Base-by-base conservation (phyloP, 2,888 invertebrate genomes). In the Phoronis australis region DNA sequence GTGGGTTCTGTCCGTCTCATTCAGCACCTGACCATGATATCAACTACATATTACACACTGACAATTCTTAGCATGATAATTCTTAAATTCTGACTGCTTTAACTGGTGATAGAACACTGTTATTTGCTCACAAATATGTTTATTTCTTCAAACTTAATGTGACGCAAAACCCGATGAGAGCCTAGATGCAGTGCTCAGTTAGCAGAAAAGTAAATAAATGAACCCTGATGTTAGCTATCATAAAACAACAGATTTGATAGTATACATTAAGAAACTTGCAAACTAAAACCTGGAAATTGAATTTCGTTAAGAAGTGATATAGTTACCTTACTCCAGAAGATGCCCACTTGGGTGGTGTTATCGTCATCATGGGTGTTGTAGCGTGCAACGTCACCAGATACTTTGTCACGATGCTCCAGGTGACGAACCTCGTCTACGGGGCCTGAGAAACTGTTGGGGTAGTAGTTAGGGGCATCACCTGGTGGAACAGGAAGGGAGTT, bases 401-500 rank as follows among this genome's bases (percentile, higher is more conserved):
- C 4, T 12, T 47, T 51, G 48, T 60, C 60, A 35, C 82, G 77
- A 59, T 82, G 82, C 1, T 86, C 86, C 2, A 84, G 80, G 1
- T 84, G 82, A 64, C 84, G 83, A 55, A 83, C 83, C 47, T 71
- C 62, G 58, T 84, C 83, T 27, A 61, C 52, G 0, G 95, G 93
- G 0, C 96, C 96, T 54, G 83, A 82, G 79, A 95, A 97, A 56
- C 94, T 94, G 80, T 97, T 97, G 0, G 97, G 97, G 81, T 84
- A 93, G 75, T 97, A 97, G 78, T 96, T 96, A 3, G 96, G 96
- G 3, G 88, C 87, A 23, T 87, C 88, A 52, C 57, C 78, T 77
- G 59, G n/a, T 52, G n/a, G n/a, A n/a, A n/a, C n/a, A n/a, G n/a
- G n/a, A n/a, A n/a, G n/a, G n/a, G n/a, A n/a, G n/a, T n/a, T n/a